Evolutionary conservation across 92 coral and sea anemone genomes (phyloP).

Genomic region (Desmophyllum pertusum): DNA sequence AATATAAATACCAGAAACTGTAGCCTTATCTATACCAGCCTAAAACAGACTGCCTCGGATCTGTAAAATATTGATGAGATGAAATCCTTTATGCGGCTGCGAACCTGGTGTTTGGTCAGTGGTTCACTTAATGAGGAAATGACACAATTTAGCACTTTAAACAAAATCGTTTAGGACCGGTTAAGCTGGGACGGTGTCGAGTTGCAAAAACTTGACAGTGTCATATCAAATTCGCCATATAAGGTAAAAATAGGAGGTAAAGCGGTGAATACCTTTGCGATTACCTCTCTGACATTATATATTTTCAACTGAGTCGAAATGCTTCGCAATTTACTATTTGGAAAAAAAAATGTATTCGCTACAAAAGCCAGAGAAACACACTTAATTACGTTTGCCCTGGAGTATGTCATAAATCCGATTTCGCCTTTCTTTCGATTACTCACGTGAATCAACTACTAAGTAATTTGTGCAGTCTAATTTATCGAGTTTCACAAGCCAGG

Average conservation of each 20-base stretch:
- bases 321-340: neutral
- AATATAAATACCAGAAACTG: neutral
- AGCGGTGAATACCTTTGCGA: neutral
- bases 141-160: neutral
- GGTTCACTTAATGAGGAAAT: neutral
- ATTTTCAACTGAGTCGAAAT: neutral
- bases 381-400: neutral
- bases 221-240: neutral
- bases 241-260: neutral
- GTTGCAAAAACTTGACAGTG: neutral
- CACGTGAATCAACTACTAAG: neutral
- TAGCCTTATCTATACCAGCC: neutral
- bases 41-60: neutral
- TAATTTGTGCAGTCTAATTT: neutral
- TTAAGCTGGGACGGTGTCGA: neutral
- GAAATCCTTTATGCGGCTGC: neutral
- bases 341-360: too few species aligned
- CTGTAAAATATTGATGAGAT: neutral
- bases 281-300: neutral
- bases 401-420: neutral
- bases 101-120: conserved; percentile 27
- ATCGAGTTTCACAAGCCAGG: neutral
- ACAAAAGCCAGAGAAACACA: neutral
- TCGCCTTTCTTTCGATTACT: neutral
- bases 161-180: neutral